Conservation (phyloP, 2,888 invertebrate genomes). For the Epinotia bilunana region DNA sequence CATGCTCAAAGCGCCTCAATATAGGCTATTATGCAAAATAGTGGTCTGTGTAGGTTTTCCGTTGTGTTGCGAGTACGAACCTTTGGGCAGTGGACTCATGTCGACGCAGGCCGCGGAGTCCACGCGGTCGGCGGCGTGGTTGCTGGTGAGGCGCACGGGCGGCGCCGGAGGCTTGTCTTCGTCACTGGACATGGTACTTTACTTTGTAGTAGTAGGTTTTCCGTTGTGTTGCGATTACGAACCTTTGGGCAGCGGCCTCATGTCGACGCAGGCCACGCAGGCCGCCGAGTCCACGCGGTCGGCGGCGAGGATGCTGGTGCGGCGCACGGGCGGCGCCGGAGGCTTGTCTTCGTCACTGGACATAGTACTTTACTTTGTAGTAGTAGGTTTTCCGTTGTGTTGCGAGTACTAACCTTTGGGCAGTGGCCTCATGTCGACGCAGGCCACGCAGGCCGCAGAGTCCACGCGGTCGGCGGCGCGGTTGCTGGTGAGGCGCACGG, state of each 20-base stretch:
- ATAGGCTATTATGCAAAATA: too few relatives aligned
- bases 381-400: not conserved
- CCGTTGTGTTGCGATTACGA: constrained; percentile 44
- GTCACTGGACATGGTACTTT: constrained; percentile 92
- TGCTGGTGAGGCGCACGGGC: constrained; percentile 97
- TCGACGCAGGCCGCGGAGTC: constrained; percentile 94
- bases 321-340: constrained; percentile 98
- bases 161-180: constrained; percentile 99
- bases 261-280: constrained; percentile 88
- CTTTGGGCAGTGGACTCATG: constrained; percentile 96
- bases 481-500: constrained; percentile 97
- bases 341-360: constrained; percentile 98
- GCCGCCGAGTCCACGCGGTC: constrained; percentile 91
- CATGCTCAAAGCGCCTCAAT: not conserved
- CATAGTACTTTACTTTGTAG: constrained; percentile 81
- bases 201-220: constrained; percentile 36
- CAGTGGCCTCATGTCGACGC: constrained; percentile 96
- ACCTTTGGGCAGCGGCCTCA: constrained; percentile 96
- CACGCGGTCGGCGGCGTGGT: constrained; percentile 90
- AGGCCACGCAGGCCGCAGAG: constrained; percentile 90
- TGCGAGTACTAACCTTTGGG: constrained; percentile 87
- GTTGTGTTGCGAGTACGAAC: constrained; percentile 60
- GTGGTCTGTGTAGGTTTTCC: too few relatives aligned
- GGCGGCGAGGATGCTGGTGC: constrained; percentile 95
- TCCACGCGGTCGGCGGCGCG: constrained; percentile 91